phyloP scores from a whole-genome alignment of 2,888 invertebrate species.

The Saturnia pavonia region DNA sequence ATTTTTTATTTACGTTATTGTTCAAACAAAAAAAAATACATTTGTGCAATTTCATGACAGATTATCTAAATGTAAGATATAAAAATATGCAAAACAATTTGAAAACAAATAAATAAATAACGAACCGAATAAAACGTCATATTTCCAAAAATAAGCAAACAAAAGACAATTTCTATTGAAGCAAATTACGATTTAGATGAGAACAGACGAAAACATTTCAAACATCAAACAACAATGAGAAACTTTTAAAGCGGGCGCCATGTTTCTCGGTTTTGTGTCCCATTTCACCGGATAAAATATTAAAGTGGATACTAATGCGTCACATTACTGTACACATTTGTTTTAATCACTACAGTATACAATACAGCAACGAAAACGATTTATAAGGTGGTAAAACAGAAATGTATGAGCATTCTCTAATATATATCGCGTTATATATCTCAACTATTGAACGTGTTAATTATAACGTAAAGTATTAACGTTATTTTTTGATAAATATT shows the following conservation, averaged over 20 bases:
- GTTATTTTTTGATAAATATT: too few species aligned
- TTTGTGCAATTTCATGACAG: background rate
- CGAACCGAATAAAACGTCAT: background rate
- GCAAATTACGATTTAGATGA: background rate
- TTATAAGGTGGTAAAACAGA: slow-evolving; percentile 6
- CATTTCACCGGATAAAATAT: slow-evolving; percentile 7
- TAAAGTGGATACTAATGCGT: slow-evolving; percentile 1
- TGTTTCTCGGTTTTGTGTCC: background rate
- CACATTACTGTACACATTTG: background rate
- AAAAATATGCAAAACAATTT: background rate
- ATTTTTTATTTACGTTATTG: too few species aligned
- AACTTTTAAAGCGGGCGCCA: background rate
- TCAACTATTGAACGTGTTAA: too few species aligned
- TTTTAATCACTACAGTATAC: background rate
- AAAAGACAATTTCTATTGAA: slow-evolving; percentile 15
- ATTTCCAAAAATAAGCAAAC: slow-evolving; percentile 15
- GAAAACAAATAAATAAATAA: slow-evolving; percentile 4
- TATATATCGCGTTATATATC: background rate
- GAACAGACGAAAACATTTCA: background rate
- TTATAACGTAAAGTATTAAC: too few species aligned
- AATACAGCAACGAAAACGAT: background rate
- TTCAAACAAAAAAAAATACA: background rate
- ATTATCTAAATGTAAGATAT: background rate
- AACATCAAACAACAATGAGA: background rate
- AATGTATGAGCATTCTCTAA: background rate